Conservation (phyloP, 2,113 vertebrate genomes). For the Paracanthobrama guichenoti region DNA sequence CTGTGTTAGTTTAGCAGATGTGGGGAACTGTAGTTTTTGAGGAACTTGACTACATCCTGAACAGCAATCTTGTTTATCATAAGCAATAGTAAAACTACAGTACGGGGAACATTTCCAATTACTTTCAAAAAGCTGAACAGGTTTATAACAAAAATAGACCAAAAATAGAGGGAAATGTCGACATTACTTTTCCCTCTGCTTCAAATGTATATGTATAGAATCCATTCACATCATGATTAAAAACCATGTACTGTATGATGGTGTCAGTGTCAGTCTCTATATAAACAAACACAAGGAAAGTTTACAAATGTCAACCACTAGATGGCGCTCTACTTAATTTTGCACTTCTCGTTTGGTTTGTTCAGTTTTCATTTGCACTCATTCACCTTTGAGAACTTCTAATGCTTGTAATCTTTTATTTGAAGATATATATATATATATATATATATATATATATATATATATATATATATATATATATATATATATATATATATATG, state of each 20-base stretch:
- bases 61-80: background rate
- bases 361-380: background rate
- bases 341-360: background rate
- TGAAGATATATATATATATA: no score
- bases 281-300: no score
- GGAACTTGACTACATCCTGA: background rate
- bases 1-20: background rate
- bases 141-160: no score
- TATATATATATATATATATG: no score
- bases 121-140: background rate
- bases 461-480: no score
- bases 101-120: background rate
- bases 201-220: background rate
- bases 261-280: background rate
- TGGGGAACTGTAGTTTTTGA: slow-evolving; percentile 11
- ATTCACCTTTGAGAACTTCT: background rate
- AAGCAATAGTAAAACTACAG: background rate
- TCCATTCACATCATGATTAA: background rate
- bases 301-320: background rate
- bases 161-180: background rate
- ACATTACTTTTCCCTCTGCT: background rate
- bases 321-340: background rate
- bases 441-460: no score
- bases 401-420: no score
- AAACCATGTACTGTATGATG: background rate